These are phyloP conservation scores for Neria commutata DNA, from an alignment of 2,888 invertebrate species.

Conservation along the genomic window DNA sequence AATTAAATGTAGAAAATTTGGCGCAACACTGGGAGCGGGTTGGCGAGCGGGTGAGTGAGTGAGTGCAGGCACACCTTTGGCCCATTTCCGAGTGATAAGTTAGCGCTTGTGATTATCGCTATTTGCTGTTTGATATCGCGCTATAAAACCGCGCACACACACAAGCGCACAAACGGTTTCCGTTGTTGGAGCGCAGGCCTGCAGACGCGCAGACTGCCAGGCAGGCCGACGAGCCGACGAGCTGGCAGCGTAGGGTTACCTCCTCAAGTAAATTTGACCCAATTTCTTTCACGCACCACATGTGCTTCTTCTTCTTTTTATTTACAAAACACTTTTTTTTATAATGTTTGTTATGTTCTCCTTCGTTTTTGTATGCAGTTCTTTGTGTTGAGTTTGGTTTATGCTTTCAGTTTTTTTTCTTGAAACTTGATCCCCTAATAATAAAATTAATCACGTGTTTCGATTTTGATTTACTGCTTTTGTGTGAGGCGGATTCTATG, in stretches of 20 bases:
- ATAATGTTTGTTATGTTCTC: not conserved
- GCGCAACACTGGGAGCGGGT: too few species aligned
- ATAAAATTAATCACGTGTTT: constrained; percentile 45
- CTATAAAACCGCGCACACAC: not conserved
- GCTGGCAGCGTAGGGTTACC: constrained; percentile 4
- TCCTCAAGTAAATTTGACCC: constrained; percentile 15
- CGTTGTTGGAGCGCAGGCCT: too few species aligned
- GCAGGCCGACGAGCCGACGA: too few species aligned
- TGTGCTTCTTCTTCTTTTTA: not conserved
- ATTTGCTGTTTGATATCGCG: not conserved
- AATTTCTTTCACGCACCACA: constrained; percentile 4
- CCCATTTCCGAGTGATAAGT: too few species aligned
- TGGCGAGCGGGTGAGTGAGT: too few species aligned
- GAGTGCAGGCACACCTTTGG: too few species aligned
- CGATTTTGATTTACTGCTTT: constrained; percentile 36
- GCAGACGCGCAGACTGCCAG: too few species aligned
- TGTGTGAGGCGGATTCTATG: not conserved
- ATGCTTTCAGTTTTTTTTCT: constrained; percentile 17
- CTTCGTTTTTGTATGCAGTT: not conserved
- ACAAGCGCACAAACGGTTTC: not conserved
- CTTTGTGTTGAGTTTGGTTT: constrained; percentile 9
- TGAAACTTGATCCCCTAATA: constrained; percentile 47
- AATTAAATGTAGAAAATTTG: too few species aligned
- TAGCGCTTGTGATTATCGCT: not conserved
- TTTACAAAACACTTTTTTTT: not conserved